A percentile compares a stretch with the other conserved stretches of the same genome.
Conservation (phyloP, 2,113 vertebrate genomes). For the Aviceda subcristata region DNA sequence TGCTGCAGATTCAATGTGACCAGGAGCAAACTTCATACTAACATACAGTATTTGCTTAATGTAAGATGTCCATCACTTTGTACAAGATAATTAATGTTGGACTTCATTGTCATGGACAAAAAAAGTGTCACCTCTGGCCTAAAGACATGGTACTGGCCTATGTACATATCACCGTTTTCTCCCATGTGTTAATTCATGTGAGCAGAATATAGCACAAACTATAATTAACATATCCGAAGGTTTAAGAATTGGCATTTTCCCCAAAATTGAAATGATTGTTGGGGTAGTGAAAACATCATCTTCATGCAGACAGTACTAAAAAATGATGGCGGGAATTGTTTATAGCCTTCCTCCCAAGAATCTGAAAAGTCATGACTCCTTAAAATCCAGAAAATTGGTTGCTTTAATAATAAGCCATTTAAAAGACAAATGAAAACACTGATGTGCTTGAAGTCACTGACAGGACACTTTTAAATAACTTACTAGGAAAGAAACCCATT, state of each 20-base stretch:
- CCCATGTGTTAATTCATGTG: background rate
- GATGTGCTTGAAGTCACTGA: background rate
- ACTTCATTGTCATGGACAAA: background rate
- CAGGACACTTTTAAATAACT: background rate
- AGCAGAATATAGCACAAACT: background rate
- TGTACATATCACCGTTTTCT: background rate
- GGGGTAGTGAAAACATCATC: background rate
- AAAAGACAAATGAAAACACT: background rate
- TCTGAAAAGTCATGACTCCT: background rate
- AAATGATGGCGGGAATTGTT: background rate
- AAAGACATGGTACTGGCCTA: background rate
- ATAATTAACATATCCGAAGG: background rate
- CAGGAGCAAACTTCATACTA: background rate
- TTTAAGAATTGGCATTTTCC: background rate
- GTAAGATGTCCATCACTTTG: background rate
- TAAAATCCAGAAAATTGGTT: background rate
- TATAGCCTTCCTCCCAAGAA: background rate
- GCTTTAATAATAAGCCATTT: background rate
- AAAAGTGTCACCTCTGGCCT: background rate
- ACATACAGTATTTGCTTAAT: background rate
- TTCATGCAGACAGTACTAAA: background rate
- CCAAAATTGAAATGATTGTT: background rate
- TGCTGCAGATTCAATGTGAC: background rate
- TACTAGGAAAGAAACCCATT: background rate
- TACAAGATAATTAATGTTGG: background rate